These are phyloP conservation scores for Acrobasis suavella DNA, from an alignment of 2,888 invertebrate genomes.

Conservation along the genomic window DNA sequence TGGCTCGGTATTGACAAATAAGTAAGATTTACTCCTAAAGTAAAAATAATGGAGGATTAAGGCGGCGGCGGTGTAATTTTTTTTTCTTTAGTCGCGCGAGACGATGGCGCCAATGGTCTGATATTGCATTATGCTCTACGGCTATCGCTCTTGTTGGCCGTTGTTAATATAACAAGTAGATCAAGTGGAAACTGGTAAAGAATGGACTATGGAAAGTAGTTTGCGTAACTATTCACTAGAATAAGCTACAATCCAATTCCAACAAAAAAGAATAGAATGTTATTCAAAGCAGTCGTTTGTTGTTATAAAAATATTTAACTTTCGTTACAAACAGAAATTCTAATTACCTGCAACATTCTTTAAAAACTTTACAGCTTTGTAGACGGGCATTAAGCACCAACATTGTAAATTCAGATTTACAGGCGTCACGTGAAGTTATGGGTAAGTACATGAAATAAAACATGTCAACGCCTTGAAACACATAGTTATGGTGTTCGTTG, in stretches of 20 bases:
- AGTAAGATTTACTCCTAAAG: conserved; percentile 76
- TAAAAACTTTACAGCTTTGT: conserved; percentile 14
- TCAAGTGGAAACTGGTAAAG: conserved; percentile 69
- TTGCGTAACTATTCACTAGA: conserved; percentile 64
- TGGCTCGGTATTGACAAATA: conserved; percentile 82
- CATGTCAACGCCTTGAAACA: conserved; percentile 10
- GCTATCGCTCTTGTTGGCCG: too few species aligned
- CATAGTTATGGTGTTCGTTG: conserved; percentile 5
- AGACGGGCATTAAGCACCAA: neutral
- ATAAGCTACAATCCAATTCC: conserved; percentile 28
- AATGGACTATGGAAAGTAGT: conserved; percentile 49
- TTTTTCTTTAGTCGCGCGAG: conserved; percentile 51
- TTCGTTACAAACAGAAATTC: conserved; percentile 2
- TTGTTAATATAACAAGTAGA: conserved; percentile 53
- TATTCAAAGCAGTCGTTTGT: neutral
- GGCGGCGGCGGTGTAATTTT: conserved; percentile 57
- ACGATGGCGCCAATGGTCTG: conserved; percentile 70
- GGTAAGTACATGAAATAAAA: conserved; percentile 1
- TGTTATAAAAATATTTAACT: neutral
- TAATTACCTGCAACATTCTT: conserved; percentile 40
- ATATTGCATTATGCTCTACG: conserved; percentile 62
- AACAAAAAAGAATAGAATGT: conserved; percentile 41
- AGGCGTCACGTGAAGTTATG: conserved; percentile 16
- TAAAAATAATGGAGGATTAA: conserved; percentile 78
- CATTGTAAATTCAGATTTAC: conserved; percentile 17